Base-by-base conservation (phyloP, 2,888 invertebrate species). In the Argyra leucocephala region DNA sequence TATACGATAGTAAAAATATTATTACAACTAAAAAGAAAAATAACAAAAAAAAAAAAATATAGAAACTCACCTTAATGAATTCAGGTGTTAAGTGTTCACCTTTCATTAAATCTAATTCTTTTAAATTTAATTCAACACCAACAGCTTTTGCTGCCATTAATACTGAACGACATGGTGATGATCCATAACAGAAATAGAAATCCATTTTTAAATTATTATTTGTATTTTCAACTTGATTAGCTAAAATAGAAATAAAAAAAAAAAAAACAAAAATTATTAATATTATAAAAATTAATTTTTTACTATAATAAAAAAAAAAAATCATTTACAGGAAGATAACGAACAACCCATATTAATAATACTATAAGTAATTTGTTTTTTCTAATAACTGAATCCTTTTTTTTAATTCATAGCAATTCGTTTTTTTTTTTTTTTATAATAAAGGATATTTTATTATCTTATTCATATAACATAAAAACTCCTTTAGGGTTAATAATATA, bases 21-120 rank as follows among this genome's bases (percentile, higher is more conserved):
- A 31, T 1, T 31, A 6, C 1, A 31, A 31, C 12, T 10, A 2
- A 31, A 4, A 10, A 31, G 31, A 18, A 61, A 36, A 36, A 61
- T 22, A n/a, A 24, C 22, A 22, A 36, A 23, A 21, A 36, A 24
- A 31, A 22, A 10, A 4, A 10, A 26, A 58, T 57, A 18, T 57
- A 26, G 4, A 57, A 22, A 26, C 10, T 66, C 68, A 86, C 87
- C 82, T 88, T 87, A 59, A 89, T 0, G 73, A 82, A 90, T 73
- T 88, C 89, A 0, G 89, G 88, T 66, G 83, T 87, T 67, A 87
- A 72, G 48, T 89, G 88, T 72, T 88, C 88, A 1, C 85, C 85
- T 63, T 79, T 80, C 81, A 83, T 81, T 62, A 89, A 75, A 73
- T 88, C 80, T n/a, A 82, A 74, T 5, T 76, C 61, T 74, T 87